Conservation (phyloP, 1,140 invertebrate species). For the Saccostrea cuccullata region DNA sequence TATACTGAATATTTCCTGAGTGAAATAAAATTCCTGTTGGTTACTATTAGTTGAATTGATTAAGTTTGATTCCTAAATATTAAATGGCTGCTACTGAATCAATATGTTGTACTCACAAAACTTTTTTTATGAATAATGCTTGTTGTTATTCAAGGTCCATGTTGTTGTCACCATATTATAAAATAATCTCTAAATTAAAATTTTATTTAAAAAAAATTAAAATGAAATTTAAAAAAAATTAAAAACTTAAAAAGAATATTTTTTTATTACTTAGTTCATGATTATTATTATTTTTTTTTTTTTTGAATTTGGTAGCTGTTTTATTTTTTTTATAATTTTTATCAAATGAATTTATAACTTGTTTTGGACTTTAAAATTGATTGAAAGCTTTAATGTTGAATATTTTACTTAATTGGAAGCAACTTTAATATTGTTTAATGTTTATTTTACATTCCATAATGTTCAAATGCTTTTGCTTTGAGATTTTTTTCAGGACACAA, state of each 20-base stretch:
- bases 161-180: not conserved
- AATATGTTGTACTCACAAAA: not conserved
- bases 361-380: not conserved
- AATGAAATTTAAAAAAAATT: not conserved
- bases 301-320: not conserved
- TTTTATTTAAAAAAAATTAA: not conserved
- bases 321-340: not conserved
- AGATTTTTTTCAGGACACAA: not conserved
- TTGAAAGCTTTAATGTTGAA: not conserved
- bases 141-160: not conserved
- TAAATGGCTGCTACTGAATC: not conserved
- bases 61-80: not conserved
- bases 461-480: not conserved
- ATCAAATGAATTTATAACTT: not conserved
- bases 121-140: not conserved
- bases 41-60: not conserved
- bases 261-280: not conserved
- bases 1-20: not conserved
- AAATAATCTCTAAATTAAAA: not conserved
- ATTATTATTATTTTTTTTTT: not conserved
- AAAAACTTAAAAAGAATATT: not conserved
- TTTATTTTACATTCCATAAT: not conserved
- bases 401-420: not conserved
- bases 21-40: not conserved
- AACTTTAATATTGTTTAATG: not conserved